Percentiles rank a stretch among this genome's conserved stretches.
These are phyloP conservation scores for Oryzias sinensis DNA, from an alignment of 2,797 vertebrate species.

Conservation along the genomic window DNA sequence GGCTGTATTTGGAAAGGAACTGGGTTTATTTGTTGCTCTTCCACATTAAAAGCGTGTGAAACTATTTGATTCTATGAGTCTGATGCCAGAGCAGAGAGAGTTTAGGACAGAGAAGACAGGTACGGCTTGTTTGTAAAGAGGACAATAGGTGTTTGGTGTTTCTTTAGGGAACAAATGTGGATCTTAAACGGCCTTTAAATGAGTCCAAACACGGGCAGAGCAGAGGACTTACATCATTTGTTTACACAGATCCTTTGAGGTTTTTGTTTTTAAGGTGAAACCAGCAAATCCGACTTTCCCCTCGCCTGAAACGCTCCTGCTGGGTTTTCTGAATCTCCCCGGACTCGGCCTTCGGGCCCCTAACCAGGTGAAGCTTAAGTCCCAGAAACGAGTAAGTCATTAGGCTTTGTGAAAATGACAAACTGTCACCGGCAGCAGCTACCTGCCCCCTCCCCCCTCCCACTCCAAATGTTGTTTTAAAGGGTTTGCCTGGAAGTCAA, in stretches of 20 bases:
- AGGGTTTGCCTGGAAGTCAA: conserved; percentile 50
- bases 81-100: too few relatives aligned
- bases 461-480: conserved; percentile 60
- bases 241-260: conserved; percentile 9
- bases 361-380: conserved; percentile 6
- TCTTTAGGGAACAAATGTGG: conserved; percentile 42
- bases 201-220: conserved; percentile 36
- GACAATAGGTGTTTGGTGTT: conserved; percentile 55
- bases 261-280: conserved; percentile 13
- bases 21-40: conserved; percentile 20
- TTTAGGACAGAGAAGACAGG: background rate
- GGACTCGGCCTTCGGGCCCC: background rate
- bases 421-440: conserved; percentile 30
- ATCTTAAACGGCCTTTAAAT: conserved; percentile 15
- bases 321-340: too few relatives aligned
- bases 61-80: too few relatives aligned
- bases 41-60: background rate
- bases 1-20: conserved; percentile 21
- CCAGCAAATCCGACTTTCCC: background rate
- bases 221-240: background rate
- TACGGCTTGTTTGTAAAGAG: conserved; percentile 36
- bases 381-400: conserved; percentile 1
- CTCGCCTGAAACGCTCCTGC: background rate
- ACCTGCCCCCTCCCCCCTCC: conserved; percentile 9
- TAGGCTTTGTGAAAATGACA: conserved; percentile 26